Base-by-base conservation (phyloP, 2,797 vertebrate species). In the Melanotaenia nigrans region DNA sequence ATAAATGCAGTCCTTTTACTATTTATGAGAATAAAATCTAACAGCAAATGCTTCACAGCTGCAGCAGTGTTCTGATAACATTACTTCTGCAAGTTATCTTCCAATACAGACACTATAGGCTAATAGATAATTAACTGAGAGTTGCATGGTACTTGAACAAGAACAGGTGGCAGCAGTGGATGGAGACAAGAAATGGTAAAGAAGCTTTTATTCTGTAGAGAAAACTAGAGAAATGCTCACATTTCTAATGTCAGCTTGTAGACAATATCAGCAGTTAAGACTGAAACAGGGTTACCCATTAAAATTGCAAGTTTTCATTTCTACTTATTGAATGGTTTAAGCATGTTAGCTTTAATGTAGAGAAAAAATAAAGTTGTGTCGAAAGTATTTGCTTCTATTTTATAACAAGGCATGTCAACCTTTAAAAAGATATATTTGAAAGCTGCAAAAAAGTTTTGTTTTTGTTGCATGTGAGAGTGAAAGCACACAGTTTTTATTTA, bases 381-480 rank as follows among this genome's bases (percentile, higher is more conserved):
- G 4, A 16, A 36, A 16, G 8, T 38, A 10, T 25, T 12, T 40
- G 35, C 20, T 36, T 53, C 22, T 22, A n/a, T 47, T 5, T 32
- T n/a, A 47, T 12, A 45, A 49, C 28, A 53, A 36, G 0, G 22
- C 3, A 24, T 10, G 3, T 14, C 5, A 53, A 53, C 6, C 12
- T 54, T 35, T 13, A 22, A 13, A 63, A 18, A 33, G 11, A 7
- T 33, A 3, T 0, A 8, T 25, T 49, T 36, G 9, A n/a, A 51
- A 56, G 40, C 13, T 30, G 18, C 11, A 47, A 33, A 64, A 77
- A 36, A 36, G 36, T 36, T 73, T 64, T 9, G 53, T 70, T 51
- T 54, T 28, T 25, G 22, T 54, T 28, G 53, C 25, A 38, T 45
- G 51, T 64, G 59, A 73, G 36, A 53, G 55, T 69, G 18, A 68